Base-by-base conservation (phyloP, 2,888 invertebrate species). In the Panopea generosa region DNA sequence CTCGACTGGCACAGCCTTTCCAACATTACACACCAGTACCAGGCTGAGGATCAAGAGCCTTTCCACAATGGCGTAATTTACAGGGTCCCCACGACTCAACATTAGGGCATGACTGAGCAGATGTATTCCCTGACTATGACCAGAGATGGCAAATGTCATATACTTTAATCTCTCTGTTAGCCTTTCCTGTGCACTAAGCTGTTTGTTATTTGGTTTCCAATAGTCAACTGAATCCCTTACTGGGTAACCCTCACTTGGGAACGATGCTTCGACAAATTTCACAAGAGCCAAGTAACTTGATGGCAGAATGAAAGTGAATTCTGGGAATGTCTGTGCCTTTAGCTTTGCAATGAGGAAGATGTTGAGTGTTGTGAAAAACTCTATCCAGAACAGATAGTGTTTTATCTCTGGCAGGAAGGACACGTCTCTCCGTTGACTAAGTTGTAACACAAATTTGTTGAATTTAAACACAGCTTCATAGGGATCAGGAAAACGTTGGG, bases 361-460 rank as follows among this genome's bases (percentile, higher is more conserved):
- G 1, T 83, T 79, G 11, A 86, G n/a, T 1, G 76, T 62, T 16
- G 75, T 56, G 53, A 67, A 87, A 53, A 84, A 84, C 49, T 88
- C 88, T 20, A 84, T 43, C 88, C 88, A 88, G 57, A 87, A 75
- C 11, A 83, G 55, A 20, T 87, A 82, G n/a, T 77, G 61, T 11
- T 72, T 60, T 18, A 82, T 27, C 16, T 82, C 75, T 3, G 88
- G 88, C 16, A 86, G 72, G 26, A 83, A 69, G 4, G 65, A 40
- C 11, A 57, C 43, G 11, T 56, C 38, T 0, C 20, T 40, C 33
- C 72, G 69, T 7, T 59, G 66, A 20, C 70, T 55, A 2, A 85
- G 59, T 7, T 82, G 53, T 26, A 65, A 70, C 6, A 84, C 62
- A 56, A 86, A 87, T 65, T 84, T 86, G n/a, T 81, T 82, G 61